Evolutionary conservation across 1,140 invertebrate species (phyloP).

Genomic region (Diorhabda sublineata): DNA sequence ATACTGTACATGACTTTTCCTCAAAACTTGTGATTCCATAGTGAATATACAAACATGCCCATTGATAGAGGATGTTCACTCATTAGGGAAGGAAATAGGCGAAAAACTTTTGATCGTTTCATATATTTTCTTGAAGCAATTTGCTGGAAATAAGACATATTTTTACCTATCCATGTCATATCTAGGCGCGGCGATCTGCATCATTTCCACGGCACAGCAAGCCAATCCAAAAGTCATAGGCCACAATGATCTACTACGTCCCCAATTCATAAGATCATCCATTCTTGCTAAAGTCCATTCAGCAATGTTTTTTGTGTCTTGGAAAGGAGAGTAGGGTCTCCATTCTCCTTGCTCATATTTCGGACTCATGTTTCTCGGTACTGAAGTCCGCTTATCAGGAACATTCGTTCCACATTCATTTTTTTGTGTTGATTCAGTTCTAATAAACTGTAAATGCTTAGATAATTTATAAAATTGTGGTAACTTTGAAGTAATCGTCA

Average conservation of each 20-base stretch:
- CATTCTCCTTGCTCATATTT: slow-evolving; percentile 20
- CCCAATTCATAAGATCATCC: slow-evolving; percentile 95
- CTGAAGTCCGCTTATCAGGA: background rate
- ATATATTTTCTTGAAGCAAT: too few relatives aligned
- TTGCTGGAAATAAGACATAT: too few relatives aligned
- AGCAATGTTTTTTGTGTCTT: slow-evolving; percentile 22
- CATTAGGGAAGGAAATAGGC: too few relatives aligned
- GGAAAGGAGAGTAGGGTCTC: slow-evolving; percentile 34
- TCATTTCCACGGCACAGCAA: slow-evolving; percentile 99
- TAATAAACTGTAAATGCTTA: too few relatives aligned
- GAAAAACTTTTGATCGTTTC: too few relatives aligned
- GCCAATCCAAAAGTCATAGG: slow-evolving; percentile 95
- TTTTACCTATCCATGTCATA: slow-evolving; percentile 89
- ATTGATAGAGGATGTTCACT: too few relatives aligned
- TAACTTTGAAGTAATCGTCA: too few relatives aligned
- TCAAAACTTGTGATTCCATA: too few relatives aligned
- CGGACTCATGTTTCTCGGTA: slow-evolving; percentile 17
- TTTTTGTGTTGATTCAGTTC: too few relatives aligned
- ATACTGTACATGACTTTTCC: too few relatives aligned
- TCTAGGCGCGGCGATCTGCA: slow-evolving; percentile 97
- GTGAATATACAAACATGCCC: too few relatives aligned
- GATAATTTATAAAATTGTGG: too few relatives aligned
- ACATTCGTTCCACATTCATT: background rate
- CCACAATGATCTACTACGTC: slow-evolving; percentile 88
- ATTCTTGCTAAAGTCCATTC: slow-evolving; percentile 45